Conservation (phyloP, 2,888 invertebrate species). For the Drosophila meridiana region DNA sequence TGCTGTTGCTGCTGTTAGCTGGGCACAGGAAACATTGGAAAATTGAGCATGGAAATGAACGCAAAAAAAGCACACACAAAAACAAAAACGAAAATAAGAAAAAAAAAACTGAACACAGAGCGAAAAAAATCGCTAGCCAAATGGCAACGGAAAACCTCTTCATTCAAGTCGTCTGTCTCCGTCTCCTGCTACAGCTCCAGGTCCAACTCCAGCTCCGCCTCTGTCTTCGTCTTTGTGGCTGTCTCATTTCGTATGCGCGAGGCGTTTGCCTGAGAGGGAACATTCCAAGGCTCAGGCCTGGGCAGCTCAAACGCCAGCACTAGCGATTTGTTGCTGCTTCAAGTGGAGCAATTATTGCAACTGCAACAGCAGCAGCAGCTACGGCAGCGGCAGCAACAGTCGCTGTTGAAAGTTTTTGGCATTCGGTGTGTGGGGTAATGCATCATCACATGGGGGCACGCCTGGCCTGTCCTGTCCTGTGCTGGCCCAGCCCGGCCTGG, state of each 20-base stretch:
- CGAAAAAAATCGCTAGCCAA: conserved; percentile 60
- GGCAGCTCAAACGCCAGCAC: conserved; percentile 34
- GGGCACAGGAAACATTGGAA: conserved; percentile 80
- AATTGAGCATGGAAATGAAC: conserved; percentile 80
- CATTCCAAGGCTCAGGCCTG: conserved; percentile 57
- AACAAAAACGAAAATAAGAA: conserved; percentile 5
- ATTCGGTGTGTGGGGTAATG: conserved; percentile 50
- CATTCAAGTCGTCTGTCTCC: conserved; percentile 70
- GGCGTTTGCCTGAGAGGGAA: conserved; percentile 51
- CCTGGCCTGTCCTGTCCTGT: conserved; percentile 21
- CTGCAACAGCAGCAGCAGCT: conserved; percentile 34
- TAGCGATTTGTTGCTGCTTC: conserved; percentile 64
- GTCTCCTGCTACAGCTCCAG: conserved; percentile 9
- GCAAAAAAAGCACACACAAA: conserved; percentile 55
- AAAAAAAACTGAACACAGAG: conserved; percentile 28
- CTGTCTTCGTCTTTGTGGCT: conserved; percentile 48
- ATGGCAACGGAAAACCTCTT: conserved; percentile 78
- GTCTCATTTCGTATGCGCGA: conserved; percentile 79
- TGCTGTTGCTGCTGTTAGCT: conserved; percentile 53
- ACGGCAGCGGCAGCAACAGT: conserved; percentile 28
- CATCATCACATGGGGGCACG: conserved; percentile 61
- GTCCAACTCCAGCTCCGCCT: conserved; percentile 5
- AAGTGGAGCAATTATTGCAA: conserved; percentile 82
- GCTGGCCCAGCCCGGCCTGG: not conserved
- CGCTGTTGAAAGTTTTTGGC: conserved; percentile 47